phyloP scores from a whole-genome alignment of 2,797 vertebrate genomes.

The Pygocentrus nattereri region DNA sequence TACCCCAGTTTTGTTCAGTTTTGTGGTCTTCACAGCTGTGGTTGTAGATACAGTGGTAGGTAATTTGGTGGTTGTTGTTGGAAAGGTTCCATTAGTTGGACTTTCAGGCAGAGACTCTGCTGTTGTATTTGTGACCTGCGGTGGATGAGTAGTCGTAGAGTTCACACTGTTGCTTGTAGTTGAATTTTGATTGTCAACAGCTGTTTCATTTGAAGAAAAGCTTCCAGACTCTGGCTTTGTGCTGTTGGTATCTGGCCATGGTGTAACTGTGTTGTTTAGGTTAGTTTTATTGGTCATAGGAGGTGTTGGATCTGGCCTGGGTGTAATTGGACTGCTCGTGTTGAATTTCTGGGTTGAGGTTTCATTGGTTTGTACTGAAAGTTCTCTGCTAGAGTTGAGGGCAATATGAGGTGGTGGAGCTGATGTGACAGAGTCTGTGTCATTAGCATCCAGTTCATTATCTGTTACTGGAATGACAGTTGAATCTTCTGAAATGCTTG shows the following conservation, averaged over 20 bases:
- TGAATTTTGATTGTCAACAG: slow-evolving; percentile 11
- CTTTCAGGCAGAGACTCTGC: slow-evolving; percentile 38
- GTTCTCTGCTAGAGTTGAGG: not conserved
- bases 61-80: not conserved
- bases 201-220: slow-evolving; percentile 3
- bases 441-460: not conserved
- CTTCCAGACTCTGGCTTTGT: slow-evolving; percentile 24
- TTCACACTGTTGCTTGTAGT: slow-evolving; percentile 29
- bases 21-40: not conserved
- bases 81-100: not conserved
- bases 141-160: not conserved
- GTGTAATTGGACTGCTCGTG: not conserved
- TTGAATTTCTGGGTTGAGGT: not conserved
- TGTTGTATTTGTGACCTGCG: slow-evolving; percentile 10
- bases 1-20: not conserved
- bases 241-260: slow-evolving; percentile 31
- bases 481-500: not conserved
- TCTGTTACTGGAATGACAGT: not conserved
- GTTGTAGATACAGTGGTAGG: not conserved
- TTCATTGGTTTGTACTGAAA: slow-evolving; percentile 6
- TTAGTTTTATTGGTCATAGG: slow-evolving; percentile 31
- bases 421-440: not conserved
- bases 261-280: slow-evolving; percentile 31
- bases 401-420: not conserved
- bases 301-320: slow-evolving; percentile 3